Evolutionary conservation across 92 coral and sea anemone genomes (phyloP).

Genomic region (Umimayanthus kanabou): DNA sequence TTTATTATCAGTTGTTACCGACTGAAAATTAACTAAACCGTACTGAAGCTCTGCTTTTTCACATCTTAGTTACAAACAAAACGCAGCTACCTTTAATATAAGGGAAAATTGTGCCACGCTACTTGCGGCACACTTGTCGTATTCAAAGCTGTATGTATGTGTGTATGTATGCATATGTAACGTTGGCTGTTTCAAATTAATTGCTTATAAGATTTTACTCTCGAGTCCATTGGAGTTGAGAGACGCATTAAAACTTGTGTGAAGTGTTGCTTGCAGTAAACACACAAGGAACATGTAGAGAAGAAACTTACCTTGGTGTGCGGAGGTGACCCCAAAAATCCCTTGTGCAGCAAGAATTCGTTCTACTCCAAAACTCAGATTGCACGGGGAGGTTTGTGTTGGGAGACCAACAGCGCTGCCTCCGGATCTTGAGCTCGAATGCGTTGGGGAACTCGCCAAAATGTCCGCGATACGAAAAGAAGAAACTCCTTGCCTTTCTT

Average conservation of each 20-base stretch:
- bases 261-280: constrained; percentile 11
- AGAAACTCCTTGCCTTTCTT: constrained; percentile 67
- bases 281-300: not conserved
- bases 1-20: not conserved
- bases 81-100: not conserved
- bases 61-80: not conserved
- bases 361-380: constrained; percentile 41
- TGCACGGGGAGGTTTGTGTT: not conserved
- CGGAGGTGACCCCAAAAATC: constrained; percentile 12
- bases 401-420: not conserved
- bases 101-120: not conserved
- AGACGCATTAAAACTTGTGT: constrained; percentile 1
- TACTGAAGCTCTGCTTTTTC: not conserved
- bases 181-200: constrained; percentile 19
- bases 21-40: not conserved
- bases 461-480: constrained; percentile 86
- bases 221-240: constrained; percentile 15
- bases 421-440: not conserved
- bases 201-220: constrained; percentile 15
- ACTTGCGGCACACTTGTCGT: not conserved
- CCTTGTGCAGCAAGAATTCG: constrained; percentile 40
- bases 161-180: not conserved
- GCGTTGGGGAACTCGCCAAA: constrained; percentile 55
- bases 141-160: not conserved
- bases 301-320: constrained; percentile 26